Evolutionary conservation across 2,797 vertebrate genomes (phyloP).

Genomic region (Antennarius maculatus): DNA sequence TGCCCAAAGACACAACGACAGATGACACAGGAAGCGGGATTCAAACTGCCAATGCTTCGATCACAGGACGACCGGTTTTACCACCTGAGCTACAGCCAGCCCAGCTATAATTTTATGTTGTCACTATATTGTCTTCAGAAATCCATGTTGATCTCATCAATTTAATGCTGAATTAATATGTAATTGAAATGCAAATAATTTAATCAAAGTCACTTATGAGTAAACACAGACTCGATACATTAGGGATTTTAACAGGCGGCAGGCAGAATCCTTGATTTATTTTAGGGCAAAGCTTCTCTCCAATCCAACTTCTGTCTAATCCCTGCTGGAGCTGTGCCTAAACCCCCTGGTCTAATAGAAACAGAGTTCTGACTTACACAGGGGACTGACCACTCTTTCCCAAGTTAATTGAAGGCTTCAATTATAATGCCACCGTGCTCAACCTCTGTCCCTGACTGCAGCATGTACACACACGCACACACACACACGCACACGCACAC

Average conservation of each 20-base stretch:
- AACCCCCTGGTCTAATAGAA: constrained; percentile 48
- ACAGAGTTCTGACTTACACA: constrained; percentile 38
- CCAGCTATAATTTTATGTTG: no score
- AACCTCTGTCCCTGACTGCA: background rate
- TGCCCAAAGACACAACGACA: no score
- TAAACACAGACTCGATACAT: constrained; percentile 4
- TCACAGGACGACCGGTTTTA: no score
- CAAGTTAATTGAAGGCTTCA: constrained; percentile 59
- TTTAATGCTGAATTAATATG: background rate
- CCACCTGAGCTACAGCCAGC: no score
- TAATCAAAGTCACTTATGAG: constrained; percentile 21
- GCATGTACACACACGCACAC: background rate
- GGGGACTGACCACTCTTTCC: constrained; percentile 36
- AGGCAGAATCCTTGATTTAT: constrained; percentile 27
- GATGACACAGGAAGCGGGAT: no score
- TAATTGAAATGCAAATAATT: constrained; percentile 23
- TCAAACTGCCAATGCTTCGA: no score
- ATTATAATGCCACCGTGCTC: constrained; percentile 24
- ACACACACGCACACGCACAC: background rate
- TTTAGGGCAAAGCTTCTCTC: constrained; percentile 35
- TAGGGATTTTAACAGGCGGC: constrained; percentile 20
- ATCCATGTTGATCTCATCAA: constrained; percentile 6
- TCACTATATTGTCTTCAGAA: no score
- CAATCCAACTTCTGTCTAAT: constrained; percentile 40
- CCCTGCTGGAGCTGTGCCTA: constrained; percentile 40